phyloP scores from a whole-genome alignment of 1,140 invertebrate species.

The Amphibalanus amphitrite region DNA sequence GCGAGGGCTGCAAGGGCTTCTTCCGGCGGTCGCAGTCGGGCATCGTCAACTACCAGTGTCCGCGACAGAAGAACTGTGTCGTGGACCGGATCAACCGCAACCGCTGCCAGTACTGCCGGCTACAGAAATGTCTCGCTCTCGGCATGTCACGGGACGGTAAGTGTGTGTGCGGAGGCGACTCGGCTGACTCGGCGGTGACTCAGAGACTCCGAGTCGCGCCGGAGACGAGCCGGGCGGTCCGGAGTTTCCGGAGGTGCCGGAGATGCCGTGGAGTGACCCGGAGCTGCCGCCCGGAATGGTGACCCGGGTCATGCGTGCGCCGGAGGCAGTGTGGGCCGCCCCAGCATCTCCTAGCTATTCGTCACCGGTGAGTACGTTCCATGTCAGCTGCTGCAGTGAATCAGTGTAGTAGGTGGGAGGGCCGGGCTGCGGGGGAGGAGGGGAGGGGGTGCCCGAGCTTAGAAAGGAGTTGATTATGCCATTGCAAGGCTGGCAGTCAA shows the following conservation, averaged over 20 bases:
- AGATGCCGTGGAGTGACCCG: not conserved
- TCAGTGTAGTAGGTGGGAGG: not conserved
- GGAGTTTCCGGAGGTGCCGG: too few relatives aligned
- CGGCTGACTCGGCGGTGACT: not conserved
- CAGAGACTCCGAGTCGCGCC: not conserved
- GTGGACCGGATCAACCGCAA: conserved; percentile 97
- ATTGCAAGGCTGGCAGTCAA: not conserved
- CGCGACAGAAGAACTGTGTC: conserved; percentile 92
- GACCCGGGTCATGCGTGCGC: too few relatives aligned
- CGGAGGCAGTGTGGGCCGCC: too few relatives aligned
- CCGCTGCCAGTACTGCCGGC: conserved; percentile 95
- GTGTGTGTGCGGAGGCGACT: conserved; percentile 21
- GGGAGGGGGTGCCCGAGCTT: not conserved
- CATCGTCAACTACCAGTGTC: conserved; percentile 96
- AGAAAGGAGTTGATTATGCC: not conserved
- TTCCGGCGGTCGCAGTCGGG: conserved; percentile 91
- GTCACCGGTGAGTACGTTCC: not conserved
- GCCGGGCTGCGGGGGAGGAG: too few relatives aligned
- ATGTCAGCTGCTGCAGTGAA: not conserved
- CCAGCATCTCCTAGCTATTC: not conserved
- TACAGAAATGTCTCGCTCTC: conserved; percentile 96
- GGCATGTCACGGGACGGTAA: conserved; percentile 99
- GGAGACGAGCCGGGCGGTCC: too few relatives aligned
- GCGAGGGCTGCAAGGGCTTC: conserved; percentile 99
- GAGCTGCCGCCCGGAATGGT: too few relatives aligned